Conservation (phyloP, 1,140 invertebrate species). For the Spodoptera frugiperda region DNA sequence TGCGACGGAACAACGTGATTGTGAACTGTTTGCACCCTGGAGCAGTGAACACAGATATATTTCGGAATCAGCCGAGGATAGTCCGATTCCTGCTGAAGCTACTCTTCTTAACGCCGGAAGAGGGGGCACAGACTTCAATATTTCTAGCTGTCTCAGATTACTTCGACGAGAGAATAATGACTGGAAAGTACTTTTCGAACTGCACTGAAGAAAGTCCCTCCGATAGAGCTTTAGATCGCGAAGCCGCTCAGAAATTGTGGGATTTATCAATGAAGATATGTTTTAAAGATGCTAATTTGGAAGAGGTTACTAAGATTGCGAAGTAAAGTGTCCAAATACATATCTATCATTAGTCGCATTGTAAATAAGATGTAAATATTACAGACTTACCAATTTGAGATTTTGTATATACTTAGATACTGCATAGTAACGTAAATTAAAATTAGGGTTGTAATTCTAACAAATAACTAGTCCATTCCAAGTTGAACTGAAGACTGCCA, state of each 20-base stretch:
- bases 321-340: no score
- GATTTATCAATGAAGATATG: slow-evolving; percentile 55
- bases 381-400: no score
- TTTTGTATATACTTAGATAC: no score
- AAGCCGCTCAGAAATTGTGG: slow-evolving; percentile 76
- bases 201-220: slow-evolving; percentile 74
- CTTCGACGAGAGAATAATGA: slow-evolving; percentile 70
- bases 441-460: no score
- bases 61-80: slow-evolving; percentile 47
- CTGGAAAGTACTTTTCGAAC: slow-evolving; percentile 87
- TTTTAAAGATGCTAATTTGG: not conserved
- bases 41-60: slow-evolving; percentile 59
- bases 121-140: slow-evolving; percentile 87
- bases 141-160: slow-evolving; percentile 84
- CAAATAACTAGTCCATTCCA: no score
- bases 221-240: slow-evolving; percentile 60
- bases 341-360: no score
- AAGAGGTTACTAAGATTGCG: no score
- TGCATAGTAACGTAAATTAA: no score
- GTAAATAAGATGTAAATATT: no score
- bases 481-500: no score
- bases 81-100: slow-evolving; percentile 45
- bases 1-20: slow-evolving; percentile 91
- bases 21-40: slow-evolving; percentile 92
- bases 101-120: slow-evolving; percentile 56